Percentiles rank a stretch among this genome's conserved stretches.
Conservation (phyloP, 2,888 invertebrate genomes). For the Craniophora ligustri region DNA sequence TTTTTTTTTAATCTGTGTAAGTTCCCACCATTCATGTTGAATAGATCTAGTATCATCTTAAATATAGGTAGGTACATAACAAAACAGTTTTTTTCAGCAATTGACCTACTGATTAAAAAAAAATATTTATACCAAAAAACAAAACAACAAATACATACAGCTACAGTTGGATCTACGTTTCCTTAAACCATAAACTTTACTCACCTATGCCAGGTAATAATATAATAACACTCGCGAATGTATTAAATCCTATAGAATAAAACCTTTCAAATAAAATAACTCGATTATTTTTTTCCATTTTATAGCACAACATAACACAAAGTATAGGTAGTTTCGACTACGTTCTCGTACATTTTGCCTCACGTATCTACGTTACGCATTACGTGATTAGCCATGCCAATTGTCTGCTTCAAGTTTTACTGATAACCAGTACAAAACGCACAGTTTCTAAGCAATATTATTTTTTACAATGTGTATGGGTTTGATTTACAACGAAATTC, state of each 20-base stretch:
- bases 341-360: slow-evolving; percentile 28
- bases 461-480: slow-evolving; percentile 2
- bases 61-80: too few relatives aligned
- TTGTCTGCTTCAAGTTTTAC: slow-evolving; percentile 46
- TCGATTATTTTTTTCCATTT: slow-evolving; percentile 17
- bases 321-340: slow-evolving; percentile 32
- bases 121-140: too few relatives aligned
- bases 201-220: too few relatives aligned
- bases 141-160: too few relatives aligned
- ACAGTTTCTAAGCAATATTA: slow-evolving; percentile 25
- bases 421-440: slow-evolving; percentile 44
- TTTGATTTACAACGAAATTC: slow-evolving; percentile 17
- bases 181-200: too few relatives aligned
- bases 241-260: background rate
- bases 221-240: too few relatives aligned
- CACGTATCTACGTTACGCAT: slow-evolving; percentile 52
- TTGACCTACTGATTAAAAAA: too few relatives aligned
- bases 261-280: background rate
- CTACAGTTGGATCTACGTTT: too few relatives aligned
- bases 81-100: too few relatives aligned
- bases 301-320: slow-evolving; percentile 35
- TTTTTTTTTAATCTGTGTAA: too few relatives aligned
- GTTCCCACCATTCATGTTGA: too few relatives aligned
- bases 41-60: too few relatives aligned
- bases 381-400: slow-evolving; percentile 52